A percentile compares a stretch with the other conserved stretches of the same genome.
These are phyloP conservation scores for Temnothorax unifasciatus DNA, from an alignment of 2,888 invertebrate species.

Conservation along the genomic window DNA sequence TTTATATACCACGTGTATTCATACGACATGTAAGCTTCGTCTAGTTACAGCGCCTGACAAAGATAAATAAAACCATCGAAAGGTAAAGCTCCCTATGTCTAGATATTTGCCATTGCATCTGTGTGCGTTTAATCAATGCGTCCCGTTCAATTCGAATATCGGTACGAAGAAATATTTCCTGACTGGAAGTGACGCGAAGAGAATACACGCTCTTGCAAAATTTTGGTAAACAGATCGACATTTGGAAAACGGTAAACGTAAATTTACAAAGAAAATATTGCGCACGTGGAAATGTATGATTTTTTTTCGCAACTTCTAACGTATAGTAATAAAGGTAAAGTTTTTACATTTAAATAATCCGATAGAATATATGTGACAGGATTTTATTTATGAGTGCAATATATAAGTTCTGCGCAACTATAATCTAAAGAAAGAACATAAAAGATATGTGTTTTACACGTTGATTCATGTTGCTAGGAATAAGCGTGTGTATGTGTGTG, in stretches of 20 bases:
- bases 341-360: conserved; percentile 16
- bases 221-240: background rate
- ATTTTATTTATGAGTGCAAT: background rate
- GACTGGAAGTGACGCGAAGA: background rate
- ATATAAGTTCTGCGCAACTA: background rate
- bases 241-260: background rate
- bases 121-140: conserved; percentile 15
- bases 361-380: background rate
- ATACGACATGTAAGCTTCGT: background rate
- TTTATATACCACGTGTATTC: background rate
- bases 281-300: background rate
- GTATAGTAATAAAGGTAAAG: background rate
- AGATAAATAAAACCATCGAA: conserved; percentile 32
- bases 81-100: background rate
- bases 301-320: background rate
- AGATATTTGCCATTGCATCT: conserved; percentile 21
- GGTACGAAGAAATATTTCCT: conserved; percentile 1
- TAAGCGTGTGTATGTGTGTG: background rate
- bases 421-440: conserved; percentile 2
- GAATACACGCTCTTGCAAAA: background rate
- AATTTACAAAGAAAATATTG: conserved; percentile 11
- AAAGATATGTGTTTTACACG: conserved; percentile 4
- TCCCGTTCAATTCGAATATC: conserved; percentile 4
- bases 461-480: conserved; percentile 31
- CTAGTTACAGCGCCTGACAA: background rate